These are phyloP conservation scores for Synodontis membranacea DNA, from an alignment of 2,113 vertebrate genomes.

Conservation along the genomic window DNA sequence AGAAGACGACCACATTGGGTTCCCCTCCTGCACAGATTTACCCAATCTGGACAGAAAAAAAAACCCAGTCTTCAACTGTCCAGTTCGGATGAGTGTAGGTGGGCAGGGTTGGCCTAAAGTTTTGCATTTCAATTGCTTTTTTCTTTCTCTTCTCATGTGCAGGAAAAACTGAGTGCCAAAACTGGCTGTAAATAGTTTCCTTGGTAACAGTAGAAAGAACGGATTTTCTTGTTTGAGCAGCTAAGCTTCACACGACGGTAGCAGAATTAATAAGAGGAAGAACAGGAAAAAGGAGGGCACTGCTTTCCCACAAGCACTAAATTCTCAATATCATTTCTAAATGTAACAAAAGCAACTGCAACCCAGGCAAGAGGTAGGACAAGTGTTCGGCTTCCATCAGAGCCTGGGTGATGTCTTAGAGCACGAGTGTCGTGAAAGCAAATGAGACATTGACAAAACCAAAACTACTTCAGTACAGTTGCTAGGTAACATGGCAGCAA, in stretches of 20 bases:
- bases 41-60: background rate
- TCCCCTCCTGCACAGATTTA: background rate
- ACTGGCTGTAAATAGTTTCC: conserved; percentile 58
- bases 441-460: conserved; percentile 23
- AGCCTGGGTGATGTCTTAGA: background rate
- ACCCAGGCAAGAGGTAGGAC: background rate
- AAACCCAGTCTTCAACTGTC: background rate
- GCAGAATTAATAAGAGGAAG: conserved; percentile 42
- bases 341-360: background rate
- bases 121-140: conserved; percentile 16
- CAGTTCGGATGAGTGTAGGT: background rate
- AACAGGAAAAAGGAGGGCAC: conserved; percentile 22
- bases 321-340: conserved; percentile 3
- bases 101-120: background rate
- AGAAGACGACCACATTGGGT: background rate
- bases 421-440: conserved; percentile 30
- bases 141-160: conserved; percentile 10
- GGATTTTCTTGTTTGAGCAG: conserved; percentile 54
- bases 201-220: conserved; percentile 55
- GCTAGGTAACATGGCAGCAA: conserved; percentile 49
- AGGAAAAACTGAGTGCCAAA: conserved; percentile 38
- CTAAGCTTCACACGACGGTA: conserved; percentile 48
- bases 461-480: conserved; percentile 41
- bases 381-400: background rate
- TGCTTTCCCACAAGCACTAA: conserved; percentile 7